Percentiles rank a stretch among this genome's conserved stretches.
These are phyloP conservation scores for Chloebia gouldiae DNA, from an alignment of 2,113 vertebrate species.

Conservation along the genomic window DNA sequence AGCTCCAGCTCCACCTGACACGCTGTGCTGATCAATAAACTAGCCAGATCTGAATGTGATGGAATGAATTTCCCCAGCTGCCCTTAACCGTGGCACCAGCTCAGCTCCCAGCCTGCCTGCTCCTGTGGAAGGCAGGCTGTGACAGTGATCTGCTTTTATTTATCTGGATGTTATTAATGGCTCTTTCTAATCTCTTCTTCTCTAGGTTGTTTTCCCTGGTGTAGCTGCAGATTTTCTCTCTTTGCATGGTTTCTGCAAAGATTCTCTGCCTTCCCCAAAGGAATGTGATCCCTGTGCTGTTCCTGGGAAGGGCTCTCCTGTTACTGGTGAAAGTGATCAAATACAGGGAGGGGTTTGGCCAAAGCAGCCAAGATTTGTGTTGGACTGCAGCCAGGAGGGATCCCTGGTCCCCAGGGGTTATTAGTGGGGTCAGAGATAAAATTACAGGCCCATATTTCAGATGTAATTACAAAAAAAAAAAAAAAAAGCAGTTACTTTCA, in stretches of 20 bases:
- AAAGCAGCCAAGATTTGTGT: not conserved
- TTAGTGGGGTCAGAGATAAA: not conserved
- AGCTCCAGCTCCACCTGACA: not conserved
- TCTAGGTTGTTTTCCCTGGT: fast-evolving
- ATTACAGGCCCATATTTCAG: not conserved
- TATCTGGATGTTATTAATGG: fast-evolving
- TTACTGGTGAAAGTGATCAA: not conserved
- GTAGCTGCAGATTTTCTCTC: not conserved
- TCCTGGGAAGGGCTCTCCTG: not conserved
- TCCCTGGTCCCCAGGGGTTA: fast-evolving
- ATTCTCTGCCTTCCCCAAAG: not conserved
- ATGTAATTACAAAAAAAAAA: no score
- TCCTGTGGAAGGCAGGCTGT: not conserved
- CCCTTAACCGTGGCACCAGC: not conserved
- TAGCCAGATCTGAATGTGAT: not conserved
- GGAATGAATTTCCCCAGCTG: not conserved
- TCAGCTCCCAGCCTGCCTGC: not conserved
- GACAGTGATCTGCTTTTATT: not conserved
- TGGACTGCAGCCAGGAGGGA: not conserved
- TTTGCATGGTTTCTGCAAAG: not conserved
- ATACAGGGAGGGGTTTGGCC: not conserved
- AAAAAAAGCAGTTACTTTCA: not conserved
- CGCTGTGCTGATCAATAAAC: not conserved
- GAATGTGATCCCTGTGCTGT: not conserved
- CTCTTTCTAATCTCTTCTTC: not conserved